Evolutionary conservation across 1,140 invertebrate species (phyloP).

Genomic region (Fopius arisanus): DNA sequence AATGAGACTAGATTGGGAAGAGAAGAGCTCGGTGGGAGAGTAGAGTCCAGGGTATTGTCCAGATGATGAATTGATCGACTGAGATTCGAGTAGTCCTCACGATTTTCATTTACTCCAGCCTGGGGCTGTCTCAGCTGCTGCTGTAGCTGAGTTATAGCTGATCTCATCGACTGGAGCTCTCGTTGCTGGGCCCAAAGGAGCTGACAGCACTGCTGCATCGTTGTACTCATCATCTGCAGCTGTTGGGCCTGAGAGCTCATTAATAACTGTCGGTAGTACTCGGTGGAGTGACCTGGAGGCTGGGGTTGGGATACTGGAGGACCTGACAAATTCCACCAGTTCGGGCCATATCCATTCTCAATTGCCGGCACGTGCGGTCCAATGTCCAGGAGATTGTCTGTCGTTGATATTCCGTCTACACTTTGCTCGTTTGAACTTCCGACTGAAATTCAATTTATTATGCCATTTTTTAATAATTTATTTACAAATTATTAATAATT

Average conservation of each 20-base stretch:
- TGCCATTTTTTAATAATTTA: too few relatives aligned
- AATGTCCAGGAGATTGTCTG: conserved; percentile 53
- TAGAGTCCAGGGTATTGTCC: conserved; percentile 43
- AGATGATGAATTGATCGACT: conserved; percentile 46
- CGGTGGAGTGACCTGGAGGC: conserved; percentile 41
- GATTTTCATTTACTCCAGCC: conserved; percentile 39
- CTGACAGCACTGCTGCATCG: conserved; percentile 72
- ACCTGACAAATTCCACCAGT: conserved; percentile 48
- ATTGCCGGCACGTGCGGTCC: conserved; percentile 46
- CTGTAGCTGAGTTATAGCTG: conserved; percentile 56
- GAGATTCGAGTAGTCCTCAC: conserved; percentile 50
- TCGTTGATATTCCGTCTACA: conserved; percentile 45
- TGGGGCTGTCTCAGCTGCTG: conserved; percentile 48
- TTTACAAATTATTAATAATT: neutral
- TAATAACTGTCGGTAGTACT: conserved; percentile 59
- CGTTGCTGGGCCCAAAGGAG: conserved; percentile 70
- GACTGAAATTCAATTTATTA: conserved; percentile 13
- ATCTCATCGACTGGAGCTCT: conserved; percentile 66
- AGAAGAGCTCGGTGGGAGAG: conserved; percentile 54
- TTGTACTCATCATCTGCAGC: conserved; percentile 69
- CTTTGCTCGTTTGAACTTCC: conserved; percentile 46
- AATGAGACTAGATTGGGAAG: conserved; percentile 54
- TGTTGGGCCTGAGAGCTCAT: conserved; percentile 68
- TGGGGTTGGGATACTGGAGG: conserved; percentile 43
- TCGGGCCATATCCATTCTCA: conserved; percentile 44